Base-by-base conservation (phyloP, 2,888 invertebrate species). In the Polietes domitor region DNA sequence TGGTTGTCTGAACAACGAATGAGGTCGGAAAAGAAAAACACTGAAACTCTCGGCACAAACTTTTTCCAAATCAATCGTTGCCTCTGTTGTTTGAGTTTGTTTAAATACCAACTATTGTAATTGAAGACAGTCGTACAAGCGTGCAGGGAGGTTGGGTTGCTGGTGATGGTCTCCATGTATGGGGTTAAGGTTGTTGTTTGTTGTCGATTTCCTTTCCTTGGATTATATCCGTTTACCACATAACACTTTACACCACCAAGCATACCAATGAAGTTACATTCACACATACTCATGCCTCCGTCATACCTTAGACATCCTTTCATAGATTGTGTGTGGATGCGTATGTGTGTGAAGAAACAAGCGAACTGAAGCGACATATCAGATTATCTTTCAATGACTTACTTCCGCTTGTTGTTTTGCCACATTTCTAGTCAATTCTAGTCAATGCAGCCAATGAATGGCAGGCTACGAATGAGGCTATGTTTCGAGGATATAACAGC, bases 381-480 rank as follows among this genome's bases (percentile, higher is more conserved):
- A 76, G 75, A 77, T 84, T 80, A 84, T 83, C 74, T 72, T 83
- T 83, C 80, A 80, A 83, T 80, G 83, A 84, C 77, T 80, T 84
- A 72, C 65, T 78, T 84, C 83, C 83, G 80, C 55, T 77, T 83
- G 75, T 81, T 81, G 80, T 80, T 84, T 75, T 68, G 77, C 80
- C 80, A 80, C 80, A 78, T 78, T 84, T 75, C 77, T n/a, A n/a
- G n/a, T n/a, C 80, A 61, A 80, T 77, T 74, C 74, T 74, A 61
- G 77, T 80, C 74, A 53, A n/a, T n/a, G n/a, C 32, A 78, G 74
- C 70, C 77, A 74, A 61, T 65, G 77, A 77, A 47, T n/a, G 47
- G n/a, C 73, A 82, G 28, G 17, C 37, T 68, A 37, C 28, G 50
- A 37, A 12, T 5, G 12, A 41, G 41, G 10, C 47, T 47, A 1